Percentiles rank a stretch among this genome's conserved stretches.
phyloP scores from a whole-genome alignment of 1,140 invertebrate genomes.

The Ceratoteleas bidentatus region DNA sequence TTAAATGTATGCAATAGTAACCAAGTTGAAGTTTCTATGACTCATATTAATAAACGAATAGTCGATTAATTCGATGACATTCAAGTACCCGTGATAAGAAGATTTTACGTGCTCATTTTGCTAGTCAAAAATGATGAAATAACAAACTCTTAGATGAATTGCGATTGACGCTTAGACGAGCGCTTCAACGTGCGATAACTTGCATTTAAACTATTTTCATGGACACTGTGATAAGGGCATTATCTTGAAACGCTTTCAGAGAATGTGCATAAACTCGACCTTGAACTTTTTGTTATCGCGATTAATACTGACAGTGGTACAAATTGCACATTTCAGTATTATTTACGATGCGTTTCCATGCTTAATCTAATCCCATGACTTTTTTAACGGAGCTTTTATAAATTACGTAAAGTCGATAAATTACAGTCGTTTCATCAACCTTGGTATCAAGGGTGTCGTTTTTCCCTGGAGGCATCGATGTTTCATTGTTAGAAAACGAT shows the following conservation, averaged over 20 bases:
- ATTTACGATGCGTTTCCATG: neutral
- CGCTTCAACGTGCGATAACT: neutral
- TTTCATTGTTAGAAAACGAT: too few relatives aligned
- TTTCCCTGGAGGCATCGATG: too few relatives aligned
- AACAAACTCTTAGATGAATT: constrained; percentile 16
- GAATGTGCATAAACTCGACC: constrained; percentile 36
- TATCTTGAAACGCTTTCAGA: constrained; percentile 33
- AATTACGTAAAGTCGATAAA: neutral
- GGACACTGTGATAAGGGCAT: constrained; percentile 39
- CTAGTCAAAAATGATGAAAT: constrained; percentile 11
- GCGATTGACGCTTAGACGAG: constrained; percentile 3
- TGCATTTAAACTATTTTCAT: constrained; percentile 40
- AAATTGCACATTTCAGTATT: constrained; percentile 14
- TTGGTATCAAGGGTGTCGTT: neutral
- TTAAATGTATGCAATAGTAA: neutral
- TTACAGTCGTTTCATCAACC: neutral
- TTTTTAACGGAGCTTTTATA: neutral
- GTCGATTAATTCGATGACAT: constrained; percentile 29
- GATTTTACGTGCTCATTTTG: constrained; percentile 31
- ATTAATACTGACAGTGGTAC: constrained; percentile 10
- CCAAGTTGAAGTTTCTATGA: neutral
- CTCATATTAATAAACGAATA: constrained; percentile 12
- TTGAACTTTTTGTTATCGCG: constrained; percentile 61
- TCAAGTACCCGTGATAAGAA: constrained; percentile 20
- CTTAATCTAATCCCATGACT: neutral